Conservation (phyloP, 2,797 vertebrate genomes). For the Rhinogobio ventralis region DNA sequence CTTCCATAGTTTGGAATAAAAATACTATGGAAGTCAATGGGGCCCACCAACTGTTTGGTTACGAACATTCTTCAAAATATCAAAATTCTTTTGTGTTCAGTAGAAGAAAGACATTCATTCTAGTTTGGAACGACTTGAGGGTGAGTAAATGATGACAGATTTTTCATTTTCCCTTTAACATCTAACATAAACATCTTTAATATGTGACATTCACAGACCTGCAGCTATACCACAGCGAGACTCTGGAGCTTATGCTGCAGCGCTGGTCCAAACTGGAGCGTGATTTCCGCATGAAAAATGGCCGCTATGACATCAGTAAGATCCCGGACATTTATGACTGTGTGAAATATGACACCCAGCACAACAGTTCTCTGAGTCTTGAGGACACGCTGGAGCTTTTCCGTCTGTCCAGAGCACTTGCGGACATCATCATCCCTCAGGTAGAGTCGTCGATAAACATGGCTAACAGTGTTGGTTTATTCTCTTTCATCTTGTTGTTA, state of each 20-base stretch:
- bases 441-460: conserved; percentile 62
- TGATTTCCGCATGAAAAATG: conserved; percentile 86
- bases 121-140: neutral
- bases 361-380: conserved; percentile 82
- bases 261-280: conserved; percentile 89
- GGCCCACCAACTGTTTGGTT: neutral
- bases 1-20: no score
- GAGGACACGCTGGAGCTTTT: conserved; percentile 86
- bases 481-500: neutral
- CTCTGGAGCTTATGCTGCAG: conserved; percentile 88
- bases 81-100: neutral
- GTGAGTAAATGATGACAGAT: neutral
- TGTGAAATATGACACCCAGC: conserved; percentile 89
- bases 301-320: conserved; percentile 90
- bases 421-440: conserved; percentile 89
- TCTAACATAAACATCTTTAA: neutral
- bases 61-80: neutral
- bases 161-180: neutral
- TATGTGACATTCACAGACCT: conserved; percentile 73
- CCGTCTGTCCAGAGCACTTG: conserved; percentile 84
- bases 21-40: no score
- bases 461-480: neutral
- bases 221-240: conserved; percentile 89
- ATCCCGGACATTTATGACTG: conserved; percentile 92
- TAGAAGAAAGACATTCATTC: neutral